These are phyloP conservation scores for Neodiprion virginianus DNA, from an alignment of 1,140 invertebrate genomes.

Conservation along the genomic window DNA sequence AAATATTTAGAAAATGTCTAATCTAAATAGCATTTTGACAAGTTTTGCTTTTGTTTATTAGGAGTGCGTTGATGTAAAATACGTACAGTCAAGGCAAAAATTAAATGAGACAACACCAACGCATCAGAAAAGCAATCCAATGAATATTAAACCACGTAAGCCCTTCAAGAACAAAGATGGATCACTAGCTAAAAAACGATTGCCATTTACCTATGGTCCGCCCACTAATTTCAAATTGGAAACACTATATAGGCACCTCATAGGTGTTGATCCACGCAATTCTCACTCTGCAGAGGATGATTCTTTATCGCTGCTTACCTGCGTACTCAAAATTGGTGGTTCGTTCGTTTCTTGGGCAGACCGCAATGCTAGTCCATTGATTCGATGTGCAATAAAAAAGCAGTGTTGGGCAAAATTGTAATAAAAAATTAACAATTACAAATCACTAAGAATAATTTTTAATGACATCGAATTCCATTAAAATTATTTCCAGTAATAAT, in stretches of 20 bases:
- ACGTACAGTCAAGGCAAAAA: slow-evolving; percentile 32
- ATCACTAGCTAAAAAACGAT: slow-evolving; percentile 12
- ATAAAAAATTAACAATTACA: too few species aligned
- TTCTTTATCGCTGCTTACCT: slow-evolving; percentile 64
- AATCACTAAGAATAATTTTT: too few species aligned
- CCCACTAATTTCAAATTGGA: slow-evolving; percentile 58
- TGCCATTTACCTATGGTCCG: neutral
- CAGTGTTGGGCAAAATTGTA: too few species aligned
- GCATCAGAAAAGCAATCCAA: slow-evolving; percentile 34
- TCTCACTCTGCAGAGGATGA: slow-evolving; percentile 70
- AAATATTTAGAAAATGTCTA: neutral
- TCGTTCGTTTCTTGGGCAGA: slow-evolving; percentile 67
- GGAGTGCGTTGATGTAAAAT: neutral
- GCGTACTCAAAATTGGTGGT: slow-evolving; percentile 60
- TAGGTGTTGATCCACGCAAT: slow-evolving; percentile 50
- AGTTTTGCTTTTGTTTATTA: neutral
- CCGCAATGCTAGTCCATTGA: slow-evolving; percentile 55
- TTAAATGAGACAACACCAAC: slow-evolving; percentile 58
- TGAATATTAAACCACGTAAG: slow-evolving; percentile 30
- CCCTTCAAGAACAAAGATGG: slow-evolving; percentile 24
- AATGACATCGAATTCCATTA: too few species aligned
- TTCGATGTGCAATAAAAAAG: slow-evolving; percentile 1
- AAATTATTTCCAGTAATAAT: too few species aligned
- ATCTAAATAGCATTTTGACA: slow-evolving; percentile 6
- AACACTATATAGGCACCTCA: slow-evolving; percentile 62